These are phyloP conservation scores for Parauchenoglanis punctatus DNA, from an alignment of 2,797 vertebrate species.

Conservation along the genomic window DNA sequence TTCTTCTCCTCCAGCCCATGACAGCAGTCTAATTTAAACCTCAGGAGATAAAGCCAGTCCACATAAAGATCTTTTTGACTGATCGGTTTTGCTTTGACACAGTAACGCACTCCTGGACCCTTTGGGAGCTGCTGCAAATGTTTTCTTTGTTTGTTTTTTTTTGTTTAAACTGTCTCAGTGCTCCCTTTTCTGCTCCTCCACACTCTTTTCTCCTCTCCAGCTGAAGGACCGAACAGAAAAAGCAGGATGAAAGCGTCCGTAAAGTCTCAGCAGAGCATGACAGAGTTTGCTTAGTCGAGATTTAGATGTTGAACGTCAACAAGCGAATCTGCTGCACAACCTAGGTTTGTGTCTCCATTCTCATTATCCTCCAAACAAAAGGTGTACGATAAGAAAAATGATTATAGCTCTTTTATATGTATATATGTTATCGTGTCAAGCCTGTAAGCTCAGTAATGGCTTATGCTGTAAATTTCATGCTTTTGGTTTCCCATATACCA, in stretches of 20 bases:
- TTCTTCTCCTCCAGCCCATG: neutral
- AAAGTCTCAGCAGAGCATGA: conserved; percentile 47
- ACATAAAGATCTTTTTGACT: conserved; percentile 7
- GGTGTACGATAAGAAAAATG: neutral
- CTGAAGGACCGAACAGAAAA: conserved; percentile 29
- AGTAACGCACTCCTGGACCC: conserved; percentile 47
- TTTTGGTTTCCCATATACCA: neutral
- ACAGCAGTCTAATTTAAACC: conserved; percentile 37
- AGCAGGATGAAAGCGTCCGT: conserved; percentile 39
- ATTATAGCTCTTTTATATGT: conserved; percentile 15
- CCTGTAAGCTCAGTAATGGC: conserved; percentile 5
- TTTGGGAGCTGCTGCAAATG: conserved; percentile 52
- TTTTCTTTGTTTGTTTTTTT: conserved; percentile 7
- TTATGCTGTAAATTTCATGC: neutral
- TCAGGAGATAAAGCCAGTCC: neutral
- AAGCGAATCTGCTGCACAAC: conserved; percentile 25
- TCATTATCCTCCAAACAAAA: conserved; percentile 38
- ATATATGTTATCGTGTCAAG: neutral
- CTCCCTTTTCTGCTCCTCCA: neutral
- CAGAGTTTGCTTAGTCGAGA: conserved; percentile 51
- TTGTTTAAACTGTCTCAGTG: neutral
- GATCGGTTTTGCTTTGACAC: conserved; percentile 12
- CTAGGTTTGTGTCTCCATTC: conserved; percentile 5
- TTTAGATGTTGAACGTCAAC: conserved; percentile 50
- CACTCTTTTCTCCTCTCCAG: neutral